A percentile compares a stretch with the other conserved stretches of the same genome.
Conservation (phyloP, 2,797 vertebrate species). For the Melanotaenia boesemani region DNA sequence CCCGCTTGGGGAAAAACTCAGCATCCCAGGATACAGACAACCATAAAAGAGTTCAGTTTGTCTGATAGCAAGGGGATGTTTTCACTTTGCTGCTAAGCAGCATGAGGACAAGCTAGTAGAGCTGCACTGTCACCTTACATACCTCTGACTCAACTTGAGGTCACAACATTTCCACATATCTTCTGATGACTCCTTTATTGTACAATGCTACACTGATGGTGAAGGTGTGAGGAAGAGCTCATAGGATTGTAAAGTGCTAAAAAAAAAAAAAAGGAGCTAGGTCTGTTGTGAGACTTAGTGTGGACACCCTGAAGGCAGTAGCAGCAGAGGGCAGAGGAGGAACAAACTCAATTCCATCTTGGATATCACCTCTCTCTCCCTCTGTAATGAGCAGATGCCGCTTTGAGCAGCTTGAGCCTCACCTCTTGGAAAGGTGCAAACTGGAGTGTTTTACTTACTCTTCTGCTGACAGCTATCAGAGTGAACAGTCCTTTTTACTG, state of each 20-base stretch:
- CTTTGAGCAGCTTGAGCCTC: conserved; percentile 50
- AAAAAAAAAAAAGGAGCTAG: conserved; percentile 4
- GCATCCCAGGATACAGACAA: conserved; percentile 6
- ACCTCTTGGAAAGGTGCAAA: conserved; percentile 46
- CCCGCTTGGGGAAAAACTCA: conserved; percentile 19
- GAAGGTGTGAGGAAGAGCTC: background rate
- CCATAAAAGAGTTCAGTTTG: conserved; percentile 27
- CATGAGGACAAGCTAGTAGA: conserved; percentile 20
- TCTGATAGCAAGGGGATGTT: conserved; percentile 21
- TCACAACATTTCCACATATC: conserved; percentile 12
- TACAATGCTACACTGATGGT: conserved; percentile 2
- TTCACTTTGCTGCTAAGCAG: conserved; percentile 15
- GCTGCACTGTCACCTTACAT: conserved; percentile 12
- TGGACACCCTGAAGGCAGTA: conserved; percentile 28
- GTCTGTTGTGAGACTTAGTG: conserved; percentile 12
- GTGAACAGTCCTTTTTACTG: conserved; percentile 18
- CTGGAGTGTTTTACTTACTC: conserved; percentile 50
- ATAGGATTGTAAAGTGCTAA: background rate
- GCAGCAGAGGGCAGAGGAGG: conserved; percentile 17
- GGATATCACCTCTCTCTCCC: conserved; percentile 31
- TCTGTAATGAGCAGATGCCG: conserved; percentile 53
- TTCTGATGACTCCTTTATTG: conserved; percentile 19
- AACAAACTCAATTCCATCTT: conserved; percentile 51
- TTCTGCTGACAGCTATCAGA: conserved; percentile 50
- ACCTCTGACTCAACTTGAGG: conserved; percentile 9